These are phyloP conservation scores for Ophion slaviceki DNA, from an alignment of 2,888 invertebrate species.

Conservation along the genomic window DNA sequence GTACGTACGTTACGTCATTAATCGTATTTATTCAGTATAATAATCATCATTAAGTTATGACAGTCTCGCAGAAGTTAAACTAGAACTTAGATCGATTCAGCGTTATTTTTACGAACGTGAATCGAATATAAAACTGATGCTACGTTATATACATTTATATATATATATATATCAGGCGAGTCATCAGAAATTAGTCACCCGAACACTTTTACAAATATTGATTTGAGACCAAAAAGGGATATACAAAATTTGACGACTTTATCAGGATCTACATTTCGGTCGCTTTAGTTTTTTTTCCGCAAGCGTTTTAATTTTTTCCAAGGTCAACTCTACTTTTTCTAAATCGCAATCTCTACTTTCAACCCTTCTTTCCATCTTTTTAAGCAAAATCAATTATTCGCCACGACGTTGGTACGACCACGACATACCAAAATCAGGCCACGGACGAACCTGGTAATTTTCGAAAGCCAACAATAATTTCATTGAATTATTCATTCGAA, in stretches of 20 bases:
- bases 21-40: slow-evolving; percentile 58
- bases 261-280: neutral
- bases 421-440: neutral
- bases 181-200: slow-evolving; percentile 2
- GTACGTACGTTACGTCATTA: slow-evolving; percentile 22
- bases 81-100: slow-evolving; percentile 34
- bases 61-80: slow-evolving; percentile 57
- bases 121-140: slow-evolving; percentile 39
- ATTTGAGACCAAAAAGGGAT: neutral
- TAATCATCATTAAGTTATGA: slow-evolving; percentile 55
- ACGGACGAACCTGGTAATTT: too few species aligned
- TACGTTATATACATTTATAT: slow-evolving; percentile 44
- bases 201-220: neutral
- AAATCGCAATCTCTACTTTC: neutral
- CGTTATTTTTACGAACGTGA: slow-evolving; percentile 30
- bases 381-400: neutral
- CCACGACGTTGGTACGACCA: neutral
- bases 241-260: neutral
- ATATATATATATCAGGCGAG: slow-evolving; percentile 35
- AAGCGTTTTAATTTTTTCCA: neutral
- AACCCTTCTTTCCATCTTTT: neutral
- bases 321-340: neutral
- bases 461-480: neutral
- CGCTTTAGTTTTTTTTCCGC: neutral
- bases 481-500: neutral